phyloP scores from a whole-genome alignment of 2,113 vertebrate genomes.

The Upupa epops region DNA sequence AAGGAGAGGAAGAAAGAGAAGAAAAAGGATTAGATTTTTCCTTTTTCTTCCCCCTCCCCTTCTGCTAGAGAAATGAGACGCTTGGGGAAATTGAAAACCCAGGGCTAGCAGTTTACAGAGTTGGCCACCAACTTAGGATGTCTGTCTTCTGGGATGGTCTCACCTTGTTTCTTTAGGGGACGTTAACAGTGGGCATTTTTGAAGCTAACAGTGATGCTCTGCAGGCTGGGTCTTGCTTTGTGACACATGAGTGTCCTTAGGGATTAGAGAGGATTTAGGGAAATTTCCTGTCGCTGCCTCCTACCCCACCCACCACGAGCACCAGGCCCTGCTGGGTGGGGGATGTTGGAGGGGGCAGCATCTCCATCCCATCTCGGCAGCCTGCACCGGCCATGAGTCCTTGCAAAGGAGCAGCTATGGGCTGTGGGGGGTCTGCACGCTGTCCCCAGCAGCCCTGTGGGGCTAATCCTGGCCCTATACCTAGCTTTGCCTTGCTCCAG shows the following conservation, averaged over 20 bases:
- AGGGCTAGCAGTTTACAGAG: background rate
- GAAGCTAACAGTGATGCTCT: background rate
- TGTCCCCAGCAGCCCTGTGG: background rate
- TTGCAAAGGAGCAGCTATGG: background rate
- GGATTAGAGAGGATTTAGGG: conserved; percentile 13
- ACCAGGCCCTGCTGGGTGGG: background rate
- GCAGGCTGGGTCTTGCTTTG: background rate
- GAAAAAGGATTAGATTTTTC: conserved; percentile 49
- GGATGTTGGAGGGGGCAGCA: background rate
- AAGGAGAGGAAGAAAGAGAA: background rate
- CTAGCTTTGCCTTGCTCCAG: background rate
- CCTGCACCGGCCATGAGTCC: background rate
- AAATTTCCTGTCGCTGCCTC: background rate
- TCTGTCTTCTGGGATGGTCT: background rate
- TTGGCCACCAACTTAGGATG: background rate
- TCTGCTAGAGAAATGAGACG: conserved; percentile 19
- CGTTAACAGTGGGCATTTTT: background rate
- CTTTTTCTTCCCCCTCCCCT: background rate
- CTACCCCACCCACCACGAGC: rapidly evolving
- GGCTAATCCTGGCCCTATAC: background rate
- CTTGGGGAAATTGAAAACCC: conserved; percentile 25
- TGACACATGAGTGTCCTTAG: background rate
- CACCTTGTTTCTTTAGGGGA: background rate
- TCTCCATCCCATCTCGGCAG: background rate
- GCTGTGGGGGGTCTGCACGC: background rate